Evolutionary conservation across 2,888 invertebrate species (phyloP).

Genomic region (Chymomyza caudatula): DNA sequence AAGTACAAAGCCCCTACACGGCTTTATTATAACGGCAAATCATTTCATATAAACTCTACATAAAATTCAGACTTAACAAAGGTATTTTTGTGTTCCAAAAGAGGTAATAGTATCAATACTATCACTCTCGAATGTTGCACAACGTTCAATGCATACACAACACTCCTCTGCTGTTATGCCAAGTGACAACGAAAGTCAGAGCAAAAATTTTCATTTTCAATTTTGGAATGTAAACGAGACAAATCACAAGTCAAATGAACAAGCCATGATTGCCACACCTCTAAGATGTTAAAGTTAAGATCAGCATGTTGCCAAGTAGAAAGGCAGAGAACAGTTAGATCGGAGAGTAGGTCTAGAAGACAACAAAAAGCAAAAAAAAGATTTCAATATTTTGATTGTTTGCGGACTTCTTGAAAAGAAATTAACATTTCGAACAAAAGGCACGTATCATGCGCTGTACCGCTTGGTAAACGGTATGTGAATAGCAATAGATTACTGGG

Average conservation of each 20-base stretch:
- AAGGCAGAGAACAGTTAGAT: constrained; percentile 47
- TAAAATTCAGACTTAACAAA: too few species aligned
- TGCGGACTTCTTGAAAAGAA: constrained; percentile 41
- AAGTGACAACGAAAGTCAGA: constrained; percentile 14
- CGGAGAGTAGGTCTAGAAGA: constrained; percentile 24
- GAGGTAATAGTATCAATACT: background rate
- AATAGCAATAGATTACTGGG: constrained; percentile 27
- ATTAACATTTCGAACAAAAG: constrained; percentile 57
- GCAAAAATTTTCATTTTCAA: constrained; percentile 57
- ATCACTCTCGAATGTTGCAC: constrained; percentile 7
- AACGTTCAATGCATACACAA: background rate
- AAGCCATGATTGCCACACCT: background rate
- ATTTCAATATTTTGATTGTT: constrained; percentile 34
- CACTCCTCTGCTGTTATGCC: background rate
- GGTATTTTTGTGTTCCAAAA: background rate
- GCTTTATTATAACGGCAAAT: background rate
- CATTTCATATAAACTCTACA: too few species aligned
- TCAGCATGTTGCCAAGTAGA: constrained; percentile 1
- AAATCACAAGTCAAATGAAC: background rate
- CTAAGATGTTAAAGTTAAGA: background rate
- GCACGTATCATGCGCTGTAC: constrained; percentile 29
- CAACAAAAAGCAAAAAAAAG: constrained; percentile 12
- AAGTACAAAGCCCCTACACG: too few species aligned
- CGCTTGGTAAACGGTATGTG: constrained; percentile 3
- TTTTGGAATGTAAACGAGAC: constrained; percentile 29